Base-by-base conservation (phyloP, 2,888 invertebrate species). In the Aquatica leii region DNA sequence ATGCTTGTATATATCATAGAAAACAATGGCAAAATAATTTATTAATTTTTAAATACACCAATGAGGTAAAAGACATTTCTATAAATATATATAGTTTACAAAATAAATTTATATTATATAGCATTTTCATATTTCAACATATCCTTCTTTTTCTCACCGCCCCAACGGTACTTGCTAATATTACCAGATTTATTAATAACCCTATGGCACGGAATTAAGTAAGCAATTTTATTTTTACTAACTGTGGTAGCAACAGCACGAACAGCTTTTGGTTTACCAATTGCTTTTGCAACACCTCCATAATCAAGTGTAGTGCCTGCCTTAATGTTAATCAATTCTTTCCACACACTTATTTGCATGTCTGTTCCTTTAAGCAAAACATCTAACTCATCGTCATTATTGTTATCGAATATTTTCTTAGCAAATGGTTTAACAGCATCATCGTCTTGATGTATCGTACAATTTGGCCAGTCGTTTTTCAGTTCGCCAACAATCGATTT, bases 181-280 rank as follows among this genome's bases (percentile, higher is more conserved):
- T 70, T 65, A 1, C 78, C 78, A 58, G 68, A 69, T 66, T 80
- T 81, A 21, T 72, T 69, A 12, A 81, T 77, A 9, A 81, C 78
- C 31, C 80, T 67, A 65, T 81, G 81, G 56, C 81, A 81, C 0
- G 81, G 81, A 17, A 81, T 72, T 12, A 81, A 68, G 69, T 76
- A 80, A 0, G 76, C 71, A 62, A 81, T 69, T 50, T 73, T 76
- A 67, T 81, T 81, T 54, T 74, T 78, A 0, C 76, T 74, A n/a
- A 81, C 70, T 4, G 80, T 80, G 58, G 73, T 77, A n/a, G 79
- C 80, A 0, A 79, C 80, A 24, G 80, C 79, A 62, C 80, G 72
- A 6, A 77, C 68, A n/a, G 79, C 77, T 49, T 72, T 77, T 3
- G 78, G 78, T 46, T 74, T 73, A 1, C 77, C 77, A n/a, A 81